Evolutionary conservation across 2,797 vertebrate species (phyloP).

Genomic region (Thunnus albacares): DNA sequence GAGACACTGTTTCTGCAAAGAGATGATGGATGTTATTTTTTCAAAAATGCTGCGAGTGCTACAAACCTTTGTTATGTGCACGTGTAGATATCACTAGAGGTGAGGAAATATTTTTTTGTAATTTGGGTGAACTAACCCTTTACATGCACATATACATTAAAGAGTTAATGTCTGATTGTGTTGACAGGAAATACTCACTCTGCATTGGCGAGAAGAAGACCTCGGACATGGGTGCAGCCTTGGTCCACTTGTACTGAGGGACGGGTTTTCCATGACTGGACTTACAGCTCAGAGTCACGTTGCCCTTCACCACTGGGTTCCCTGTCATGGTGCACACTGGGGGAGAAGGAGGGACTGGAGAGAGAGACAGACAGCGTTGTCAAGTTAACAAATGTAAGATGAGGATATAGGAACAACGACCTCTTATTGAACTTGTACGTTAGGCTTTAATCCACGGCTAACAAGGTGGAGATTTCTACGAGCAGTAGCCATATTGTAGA

Average conservation of each 20-base stretch:
- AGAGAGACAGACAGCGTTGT: slow-evolving; percentile 7
- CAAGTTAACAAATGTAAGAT: slow-evolving; percentile 25
- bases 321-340: slow-evolving; percentile 87
- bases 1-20: not conserved
- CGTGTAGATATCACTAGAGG: not conserved
- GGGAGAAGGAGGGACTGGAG: slow-evolving; percentile 89
- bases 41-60: not conserved
- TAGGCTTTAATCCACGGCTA: slow-evolving; percentile 54
- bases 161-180: not conserved
- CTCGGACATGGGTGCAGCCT: slow-evolving; percentile 81
- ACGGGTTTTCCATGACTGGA: slow-evolving; percentile 88
- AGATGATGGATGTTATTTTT: not conserved
- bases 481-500: slow-evolving; percentile 23
- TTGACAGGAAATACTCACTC: slow-evolving; percentile 81
- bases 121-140: not conserved
- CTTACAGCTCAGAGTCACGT: slow-evolving; percentile 90
- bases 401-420: slow-evolving; percentile 31
- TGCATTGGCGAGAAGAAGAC: slow-evolving; percentile 85
- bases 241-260: slow-evolving; percentile 91
- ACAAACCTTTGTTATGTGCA: not conserved
- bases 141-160: no score
- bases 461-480: slow-evolving; percentile 34
- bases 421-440: slow-evolving; percentile 40
- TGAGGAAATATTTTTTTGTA: not conserved
- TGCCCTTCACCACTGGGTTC: slow-evolving; percentile 83